A percentile compares a stretch with the other conserved stretches of the same genome.
These are phyloP conservation scores for Coelopa pilipes DNA, from an alignment of 2,888 invertebrate genomes.

Conservation along the genomic window DNA sequence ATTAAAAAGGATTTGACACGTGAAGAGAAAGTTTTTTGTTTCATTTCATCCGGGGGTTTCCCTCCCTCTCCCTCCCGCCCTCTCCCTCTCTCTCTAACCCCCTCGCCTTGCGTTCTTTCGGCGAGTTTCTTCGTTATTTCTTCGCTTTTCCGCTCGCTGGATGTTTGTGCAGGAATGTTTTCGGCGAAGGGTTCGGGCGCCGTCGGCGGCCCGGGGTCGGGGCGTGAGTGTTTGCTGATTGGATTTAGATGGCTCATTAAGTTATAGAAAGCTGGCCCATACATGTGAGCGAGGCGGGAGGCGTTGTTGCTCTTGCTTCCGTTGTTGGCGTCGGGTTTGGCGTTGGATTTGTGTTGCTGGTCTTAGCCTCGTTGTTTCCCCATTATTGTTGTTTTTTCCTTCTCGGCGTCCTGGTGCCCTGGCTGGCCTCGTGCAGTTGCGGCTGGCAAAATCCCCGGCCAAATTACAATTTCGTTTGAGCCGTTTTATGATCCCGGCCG, in stretches of 20 bases:
- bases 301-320: background rate
- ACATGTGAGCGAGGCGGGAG: background rate
- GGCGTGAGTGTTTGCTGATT: slow-evolving; percentile 52
- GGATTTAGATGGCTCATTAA: slow-evolving; percentile 55
- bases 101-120: too few species aligned
- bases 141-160: background rate
- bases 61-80: background rate
- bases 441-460: slow-evolving; percentile 13
- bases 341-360: background rate
- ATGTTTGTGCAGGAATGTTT: slow-evolving; percentile 37
- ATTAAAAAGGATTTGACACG: slow-evolving; percentile 64
- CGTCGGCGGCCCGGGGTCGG: too few species aligned
- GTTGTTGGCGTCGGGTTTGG: background rate
- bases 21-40: slow-evolving; percentile 61
- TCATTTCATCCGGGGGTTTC: slow-evolving; percentile 31
- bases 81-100: too few species aligned
- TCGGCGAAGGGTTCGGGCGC: slow-evolving; percentile 41
- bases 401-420: background rate
- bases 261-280: slow-evolving; percentile 9
- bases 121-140: background rate
- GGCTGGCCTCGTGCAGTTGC: slow-evolving; percentile 12
- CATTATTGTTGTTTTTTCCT: slow-evolving; percentile 2
- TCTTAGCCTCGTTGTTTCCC: background rate
- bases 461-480: slow-evolving; percentile 34
- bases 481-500: slow-evolving; percentile 58